Conservation (phyloP, 1,140 invertebrate species). For the Globodera ellingtonae region DNA sequence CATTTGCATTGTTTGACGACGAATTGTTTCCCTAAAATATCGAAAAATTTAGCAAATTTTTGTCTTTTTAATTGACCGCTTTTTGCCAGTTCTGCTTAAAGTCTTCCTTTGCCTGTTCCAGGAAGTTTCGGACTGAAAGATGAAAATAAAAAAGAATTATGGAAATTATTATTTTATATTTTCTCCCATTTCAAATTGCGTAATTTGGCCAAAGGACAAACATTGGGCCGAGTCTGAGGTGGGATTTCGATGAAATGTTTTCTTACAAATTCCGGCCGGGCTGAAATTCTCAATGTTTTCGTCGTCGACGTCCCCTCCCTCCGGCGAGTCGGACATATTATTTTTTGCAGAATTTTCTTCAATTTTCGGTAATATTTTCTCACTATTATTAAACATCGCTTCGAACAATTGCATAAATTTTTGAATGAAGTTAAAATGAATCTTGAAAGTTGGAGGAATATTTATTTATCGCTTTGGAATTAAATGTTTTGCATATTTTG, state of each 20-base stretch:
- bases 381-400: background rate
- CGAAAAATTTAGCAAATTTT: background rate
- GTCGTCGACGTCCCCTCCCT: background rate
- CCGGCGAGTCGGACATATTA: background rate
- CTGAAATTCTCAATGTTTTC: background rate
- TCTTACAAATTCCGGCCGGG: background rate
- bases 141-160: constrained; percentile 6
- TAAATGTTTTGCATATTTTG: background rate
- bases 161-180: constrained; percentile 29
- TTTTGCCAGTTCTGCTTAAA: constrained; percentile 99
- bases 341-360: background rate
- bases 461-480: background rate
- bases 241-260: background rate
- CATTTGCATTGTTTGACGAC: constrained; percentile 70
- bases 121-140: constrained; percentile 87
- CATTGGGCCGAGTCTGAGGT: background rate
- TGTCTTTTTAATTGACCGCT: constrained; percentile 60
- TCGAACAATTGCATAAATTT: background rate
- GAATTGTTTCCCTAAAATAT: background rate
- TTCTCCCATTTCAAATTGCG: background rate
- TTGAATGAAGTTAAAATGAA: background rate
- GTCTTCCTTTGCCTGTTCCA: constrained; percentile 94
- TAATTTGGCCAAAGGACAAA: background rate
- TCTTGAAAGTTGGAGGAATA: background rate
- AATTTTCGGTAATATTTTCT: background rate